These are phyloP conservation scores for Cyprinella venusta DNA, from an alignment of 2,797 vertebrate genomes.

Conservation along the genomic window DNA sequence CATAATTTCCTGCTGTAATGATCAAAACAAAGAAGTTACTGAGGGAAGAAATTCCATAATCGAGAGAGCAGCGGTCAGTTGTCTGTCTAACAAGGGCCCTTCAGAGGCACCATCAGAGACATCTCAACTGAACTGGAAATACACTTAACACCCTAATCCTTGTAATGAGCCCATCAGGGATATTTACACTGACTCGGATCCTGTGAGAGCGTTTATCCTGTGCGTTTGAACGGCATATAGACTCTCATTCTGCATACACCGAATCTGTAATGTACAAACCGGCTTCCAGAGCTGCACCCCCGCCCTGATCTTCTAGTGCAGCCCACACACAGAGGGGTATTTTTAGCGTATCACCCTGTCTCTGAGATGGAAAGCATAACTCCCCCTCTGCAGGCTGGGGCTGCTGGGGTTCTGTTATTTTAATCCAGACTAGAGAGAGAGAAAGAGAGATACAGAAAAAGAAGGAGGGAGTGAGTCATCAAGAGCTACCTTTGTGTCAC, in stretches of 20 bases:
- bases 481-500: slow-evolving; percentile 78
- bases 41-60: slow-evolving; percentile 61
- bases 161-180: slow-evolving; percentile 18
- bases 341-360: slow-evolving; percentile 80
- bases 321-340: slow-evolving; percentile 78
- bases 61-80: slow-evolving; percentile 31
- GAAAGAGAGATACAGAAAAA: slow-evolving; percentile 62
- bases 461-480: slow-evolving; percentile 78
- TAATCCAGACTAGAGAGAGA: slow-evolving; percentile 78
- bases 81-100: slow-evolving; percentile 21
- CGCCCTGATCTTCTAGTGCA: slow-evolving; percentile 59
- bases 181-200: slow-evolving; percentile 1
- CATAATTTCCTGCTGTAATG: slow-evolving; percentile 48
- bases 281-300: slow-evolving; percentile 61
- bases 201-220: slow-evolving; percentile 20
- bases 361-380: slow-evolving; percentile 76
- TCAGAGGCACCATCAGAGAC: slow-evolving; percentile 7
- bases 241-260: slow-evolving; percentile 56
- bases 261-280: slow-evolving; percentile 69
- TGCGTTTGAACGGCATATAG: slow-evolving; percentile 20
- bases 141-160: slow-evolving; percentile 33
- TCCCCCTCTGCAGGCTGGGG: slow-evolving; percentile 78
- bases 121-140: neutral
- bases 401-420: slow-evolving; percentile 81
- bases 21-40: slow-evolving; percentile 38